These are phyloP conservation scores for Dreissena polymorpha DNA, from an alignment of 1,140 invertebrate genomes.

Conservation along the genomic window DNA sequence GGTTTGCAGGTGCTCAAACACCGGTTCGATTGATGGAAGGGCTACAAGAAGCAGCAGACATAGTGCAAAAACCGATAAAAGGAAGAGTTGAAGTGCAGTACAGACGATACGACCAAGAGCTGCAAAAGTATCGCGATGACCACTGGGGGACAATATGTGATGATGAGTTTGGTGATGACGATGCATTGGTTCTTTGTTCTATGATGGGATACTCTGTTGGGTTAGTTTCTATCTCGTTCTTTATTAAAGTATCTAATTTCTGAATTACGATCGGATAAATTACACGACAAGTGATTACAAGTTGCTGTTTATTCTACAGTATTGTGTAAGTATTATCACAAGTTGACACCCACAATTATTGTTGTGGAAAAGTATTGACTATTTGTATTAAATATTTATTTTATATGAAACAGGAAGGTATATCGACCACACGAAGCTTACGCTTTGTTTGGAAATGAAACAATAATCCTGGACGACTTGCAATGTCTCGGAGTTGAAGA, in stretches of 20 bases:
- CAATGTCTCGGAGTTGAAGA: background rate
- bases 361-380: too few species aligned
- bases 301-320: too few species aligned
- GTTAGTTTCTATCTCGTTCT: background rate
- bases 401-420: too few species aligned
- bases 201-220: conserved; percentile 46
- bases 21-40: too few species aligned
- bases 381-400: too few species aligned
- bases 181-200: conserved; percentile 57
- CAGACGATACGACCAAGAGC: background rate
- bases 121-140: background rate
- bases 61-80: background rate
- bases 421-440: too few species aligned
- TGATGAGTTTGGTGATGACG: conserved; percentile 44
- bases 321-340: too few species aligned
- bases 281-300: too few species aligned
- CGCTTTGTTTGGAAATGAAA: background rate
- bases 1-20: too few species aligned
- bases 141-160: conserved; percentile 65
- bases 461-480: background rate
- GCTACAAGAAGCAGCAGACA: too few species aligned
- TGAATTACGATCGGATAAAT: too few species aligned
- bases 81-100: background rate
- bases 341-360: too few species aligned
- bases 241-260: background rate